A percentile compares a stretch with the other conserved stretches of the same genome.
Conservation (phyloP, 2,888 invertebrate species). For the Mythimna ferrago region DNA sequence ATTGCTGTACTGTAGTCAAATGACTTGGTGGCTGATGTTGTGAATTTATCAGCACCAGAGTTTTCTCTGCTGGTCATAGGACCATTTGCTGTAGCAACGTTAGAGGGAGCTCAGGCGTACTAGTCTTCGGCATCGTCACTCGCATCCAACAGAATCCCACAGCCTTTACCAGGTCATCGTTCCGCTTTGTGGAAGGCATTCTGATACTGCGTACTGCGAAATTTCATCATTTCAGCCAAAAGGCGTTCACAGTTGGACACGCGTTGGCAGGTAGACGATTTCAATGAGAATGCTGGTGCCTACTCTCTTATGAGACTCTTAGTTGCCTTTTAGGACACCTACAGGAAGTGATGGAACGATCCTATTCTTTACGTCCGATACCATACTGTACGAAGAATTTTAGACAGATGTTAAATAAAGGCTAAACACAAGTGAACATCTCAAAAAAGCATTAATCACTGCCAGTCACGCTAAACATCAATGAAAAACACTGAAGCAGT, state of each 20-base stretch:
- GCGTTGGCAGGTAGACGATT: too few species aligned
- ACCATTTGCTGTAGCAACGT: too few species aligned
- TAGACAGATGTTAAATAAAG: neutral
- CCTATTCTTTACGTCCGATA: too few species aligned
- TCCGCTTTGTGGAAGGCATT: neutral
- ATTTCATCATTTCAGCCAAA: too few species aligned
- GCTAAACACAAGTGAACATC: neutral
- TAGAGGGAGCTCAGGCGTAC: too few species aligned
- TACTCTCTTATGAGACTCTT: too few species aligned
- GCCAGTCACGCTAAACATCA: conserved; percentile 44
- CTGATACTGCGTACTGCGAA: too few species aligned
- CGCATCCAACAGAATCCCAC: neutral
- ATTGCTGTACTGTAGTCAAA: neutral
- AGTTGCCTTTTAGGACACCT: too few species aligned
- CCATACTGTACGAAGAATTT: too few species aligned
- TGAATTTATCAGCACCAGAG: neutral
- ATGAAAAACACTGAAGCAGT: conserved; percentile 37
- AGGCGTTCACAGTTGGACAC: too few species aligned
- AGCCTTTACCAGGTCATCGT: neutral
- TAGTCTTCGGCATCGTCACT: neutral
- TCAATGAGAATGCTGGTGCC: too few species aligned
- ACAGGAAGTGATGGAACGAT: too few species aligned
- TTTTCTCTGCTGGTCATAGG: neutral
- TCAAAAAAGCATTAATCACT: conserved; percentile 28
- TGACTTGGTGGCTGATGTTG: neutral